Evolutionary conservation across 2,113 vertebrate genomes (phyloP).

Genomic region (Cololabis saira): DNA sequence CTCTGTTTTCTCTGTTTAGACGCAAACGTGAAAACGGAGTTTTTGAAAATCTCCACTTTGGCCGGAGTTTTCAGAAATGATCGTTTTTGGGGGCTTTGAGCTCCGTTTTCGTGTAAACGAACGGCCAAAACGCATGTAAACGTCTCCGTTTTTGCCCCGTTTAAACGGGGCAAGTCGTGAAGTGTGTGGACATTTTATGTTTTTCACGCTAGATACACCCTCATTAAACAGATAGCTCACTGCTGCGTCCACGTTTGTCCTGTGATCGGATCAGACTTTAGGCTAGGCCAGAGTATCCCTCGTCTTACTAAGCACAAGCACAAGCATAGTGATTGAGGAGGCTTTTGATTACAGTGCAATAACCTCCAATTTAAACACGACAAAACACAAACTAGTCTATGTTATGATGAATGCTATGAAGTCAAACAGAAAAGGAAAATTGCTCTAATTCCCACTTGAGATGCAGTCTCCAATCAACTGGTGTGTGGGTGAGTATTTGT

Average conservation of each 20-base stretch:
- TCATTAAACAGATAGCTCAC: slow-evolving; percentile 43
- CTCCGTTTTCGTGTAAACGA: no score
- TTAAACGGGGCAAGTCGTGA: no score
- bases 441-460: slow-evolving; percentile 12
- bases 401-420: slow-evolving; percentile 12
- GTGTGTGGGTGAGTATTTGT: slow-evolving; percentile 9
- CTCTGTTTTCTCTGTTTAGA: no score
- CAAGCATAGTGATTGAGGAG: slow-evolving; percentile 20
- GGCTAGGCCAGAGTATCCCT: slow-evolving; percentile 40
- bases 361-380: slow-evolving; percentile 14
- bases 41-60: no score
- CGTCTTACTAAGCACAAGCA: slow-evolving; percentile 25
- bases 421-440: slow-evolving; percentile 15
- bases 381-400: slow-evolving; percentile 15
- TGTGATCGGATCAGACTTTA: slow-evolving; percentile 51
- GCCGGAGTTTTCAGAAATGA: no score
- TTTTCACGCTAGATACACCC: slow-evolving; percentile 27
- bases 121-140: no score
- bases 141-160: no score
- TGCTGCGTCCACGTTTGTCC: slow-evolving; percentile 41
- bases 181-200: slow-evolving; percentile 30
- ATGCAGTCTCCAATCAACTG: slow-evolving; percentile 23
- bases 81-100: no score
- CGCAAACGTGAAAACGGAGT: no score
- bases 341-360: slow-evolving; percentile 17